Evolutionary conservation across 2,797 vertebrate genomes (phyloP).

Genomic region (Coranthus polyacanthus): DNA sequence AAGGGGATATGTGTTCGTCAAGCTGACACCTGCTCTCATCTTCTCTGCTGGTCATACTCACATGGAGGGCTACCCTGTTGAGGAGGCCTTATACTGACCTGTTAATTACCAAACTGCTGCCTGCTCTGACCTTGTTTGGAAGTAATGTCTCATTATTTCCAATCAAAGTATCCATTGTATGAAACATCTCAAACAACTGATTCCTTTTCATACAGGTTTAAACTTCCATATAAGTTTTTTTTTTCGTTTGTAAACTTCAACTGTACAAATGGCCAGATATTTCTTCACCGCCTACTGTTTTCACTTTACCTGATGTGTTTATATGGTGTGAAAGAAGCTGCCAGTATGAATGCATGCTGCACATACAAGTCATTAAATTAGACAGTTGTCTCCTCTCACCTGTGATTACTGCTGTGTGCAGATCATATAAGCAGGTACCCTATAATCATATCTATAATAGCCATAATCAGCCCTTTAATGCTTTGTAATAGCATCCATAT

Average conservation of each 20-base stretch:
- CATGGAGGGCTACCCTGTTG: constrained; percentile 68
- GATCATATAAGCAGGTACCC: constrained; percentile 82
- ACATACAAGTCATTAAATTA: constrained; percentile 73
- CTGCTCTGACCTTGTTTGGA: constrained; percentile 71
- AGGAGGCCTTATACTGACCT: constrained; percentile 72
- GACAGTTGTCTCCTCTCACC: constrained; percentile 81
- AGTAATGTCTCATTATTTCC: constrained; percentile 31
- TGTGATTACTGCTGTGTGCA: constrained; percentile 83
- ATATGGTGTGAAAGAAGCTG: constrained; percentile 33
- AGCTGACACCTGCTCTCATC: constrained; percentile 79
- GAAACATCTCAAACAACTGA: constrained; percentile 2
- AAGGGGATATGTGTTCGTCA: constrained; percentile 84
- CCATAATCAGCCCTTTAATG: constrained; percentile 83
- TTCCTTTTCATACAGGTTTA: background rate
- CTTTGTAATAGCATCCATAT: constrained; percentile 82
- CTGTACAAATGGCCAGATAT: background rate
- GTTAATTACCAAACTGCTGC: constrained; percentile 61
- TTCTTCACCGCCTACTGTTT: background rate
- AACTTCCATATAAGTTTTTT: background rate
- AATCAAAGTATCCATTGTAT: constrained; percentile 19
- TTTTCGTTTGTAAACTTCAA: background rate
- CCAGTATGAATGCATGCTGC: constrained; percentile 48
- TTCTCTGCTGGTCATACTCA: constrained; percentile 75
- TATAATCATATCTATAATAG: constrained; percentile 83
- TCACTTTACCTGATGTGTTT: constrained; percentile 14